phyloP scores from a whole-genome alignment of 2,888 invertebrate genomes.

The Noctua comes region DNA sequence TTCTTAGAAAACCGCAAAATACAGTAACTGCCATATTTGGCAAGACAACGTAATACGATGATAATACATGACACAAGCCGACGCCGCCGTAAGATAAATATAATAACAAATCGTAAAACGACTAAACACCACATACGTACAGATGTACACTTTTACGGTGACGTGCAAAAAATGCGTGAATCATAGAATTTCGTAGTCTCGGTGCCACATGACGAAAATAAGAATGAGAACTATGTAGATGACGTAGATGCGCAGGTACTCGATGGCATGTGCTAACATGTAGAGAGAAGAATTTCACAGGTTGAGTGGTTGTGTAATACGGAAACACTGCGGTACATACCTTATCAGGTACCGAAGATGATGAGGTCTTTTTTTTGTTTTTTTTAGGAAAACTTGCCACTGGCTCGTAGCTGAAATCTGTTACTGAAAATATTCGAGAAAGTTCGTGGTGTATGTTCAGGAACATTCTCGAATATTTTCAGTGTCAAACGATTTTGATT shows the following conservation, averaged over 20 bases:
- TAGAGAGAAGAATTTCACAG: background rate
- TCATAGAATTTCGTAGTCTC: slow-evolving; percentile 38
- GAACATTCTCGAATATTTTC: slow-evolving; percentile 1
- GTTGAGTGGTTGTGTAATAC: background rate
- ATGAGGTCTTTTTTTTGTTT: background rate
- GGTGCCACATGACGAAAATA: slow-evolving; percentile 50
- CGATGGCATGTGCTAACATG: slow-evolving; percentile 31
- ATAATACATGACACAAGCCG: slow-evolving; percentile 34
- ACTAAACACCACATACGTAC: slow-evolving; percentile 10
- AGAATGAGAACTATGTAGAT: slow-evolving; percentile 35
- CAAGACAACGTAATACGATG: slow-evolving; percentile 29
- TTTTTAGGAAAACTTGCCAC: background rate
- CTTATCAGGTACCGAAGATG: background rate
- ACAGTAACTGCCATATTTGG: slow-evolving; percentile 38
- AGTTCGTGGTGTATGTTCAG: background rate
- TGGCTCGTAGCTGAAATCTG: background rate
- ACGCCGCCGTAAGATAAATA: slow-evolving; percentile 28
- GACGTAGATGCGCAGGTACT: slow-evolving; percentile 18
- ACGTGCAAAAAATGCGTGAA: slow-evolving; percentile 42
- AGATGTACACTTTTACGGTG: slow-evolving; percentile 19
- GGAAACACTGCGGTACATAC: background rate
- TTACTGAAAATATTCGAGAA: slow-evolving; percentile 6
- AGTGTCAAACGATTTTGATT: background rate
- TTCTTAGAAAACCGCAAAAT: slow-evolving; percentile 36
- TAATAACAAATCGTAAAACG: slow-evolving; percentile 45